Base-by-base conservation (phyloP, 2,888 invertebrate species). In the Silvanus unidentatus region DNA sequence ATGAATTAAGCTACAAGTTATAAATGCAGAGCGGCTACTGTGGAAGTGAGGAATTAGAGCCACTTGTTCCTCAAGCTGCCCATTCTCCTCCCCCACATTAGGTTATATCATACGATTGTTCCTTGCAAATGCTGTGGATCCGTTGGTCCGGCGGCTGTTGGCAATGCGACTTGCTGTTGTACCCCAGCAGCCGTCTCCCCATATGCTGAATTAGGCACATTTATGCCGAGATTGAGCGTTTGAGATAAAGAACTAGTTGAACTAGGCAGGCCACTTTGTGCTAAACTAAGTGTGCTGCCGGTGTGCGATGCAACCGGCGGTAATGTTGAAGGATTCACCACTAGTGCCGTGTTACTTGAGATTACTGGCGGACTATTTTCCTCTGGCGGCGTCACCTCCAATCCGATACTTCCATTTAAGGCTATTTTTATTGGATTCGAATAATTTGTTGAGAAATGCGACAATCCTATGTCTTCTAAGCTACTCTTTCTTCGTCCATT, bases 41-140 rank as follows among this genome's bases (percentile, higher is more conserved):
- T 68, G 69, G 69, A 63, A 64, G 65, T 55, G 61, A 75, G 72
- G 73, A 79, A 73, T 79, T 80, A 84, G 68, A 79, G 79, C 81
- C 84, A 82, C 71, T 80, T 83, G 67, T 82, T 86, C 70, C 84
- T 80, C 58, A 84, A 82, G 73, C 86, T 84, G 77, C 86, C 82
- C 73, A 85, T 78, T 77, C 88, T 82, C 74, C 88, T 86, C 80
- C 89, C 88, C 88, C 89, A 88, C 88, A 89, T 88, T 52, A 88
- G 85, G 81, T 89, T 84, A 80, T 90, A 90, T 91, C 89, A 92
- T 88, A 92, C 91, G 74, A 92, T 89, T 67, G 91, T 92, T 58
- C 91, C 91, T 73, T 90, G 90, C 50, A 89, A 75, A 65, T 87
- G 86, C 67, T 86, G 86, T 12, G 86, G 80, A 64, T 84, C 84